A percentile compares a stretch with the other conserved stretches of the same genome.
phyloP scores from a whole-genome alignment of 2,888 invertebrate species.

The Xestoiulus laeticollis region DNA sequence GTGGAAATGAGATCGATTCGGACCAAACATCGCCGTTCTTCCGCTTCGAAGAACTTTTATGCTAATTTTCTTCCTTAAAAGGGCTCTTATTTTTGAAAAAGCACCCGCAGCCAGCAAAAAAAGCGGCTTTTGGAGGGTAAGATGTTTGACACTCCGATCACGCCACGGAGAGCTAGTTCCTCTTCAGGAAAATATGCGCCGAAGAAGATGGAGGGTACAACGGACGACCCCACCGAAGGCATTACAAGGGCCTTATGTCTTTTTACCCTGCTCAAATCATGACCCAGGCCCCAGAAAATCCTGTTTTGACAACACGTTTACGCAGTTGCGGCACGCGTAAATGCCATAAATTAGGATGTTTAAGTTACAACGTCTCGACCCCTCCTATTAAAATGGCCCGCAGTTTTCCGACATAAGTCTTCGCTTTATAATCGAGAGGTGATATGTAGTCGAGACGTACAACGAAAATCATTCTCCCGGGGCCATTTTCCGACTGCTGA shows the following conservation, averaged over 20 bases:
- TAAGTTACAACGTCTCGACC: no score
- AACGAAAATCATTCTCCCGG: no score
- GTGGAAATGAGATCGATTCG: slow-evolving; percentile 32
- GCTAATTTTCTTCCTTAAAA: slow-evolving; percentile 35
- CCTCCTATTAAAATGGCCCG: no score
- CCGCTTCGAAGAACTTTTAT: slow-evolving; percentile 29
- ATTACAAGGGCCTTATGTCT: not conserved
- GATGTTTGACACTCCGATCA: not conserved
- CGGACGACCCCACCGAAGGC: not conserved
- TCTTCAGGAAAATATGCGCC: not conserved
- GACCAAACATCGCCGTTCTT: slow-evolving; percentile 28
- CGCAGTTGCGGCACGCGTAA: not conserved
- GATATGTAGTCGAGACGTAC: no score
- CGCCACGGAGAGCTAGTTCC: not conserved
- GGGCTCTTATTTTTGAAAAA: slow-evolving; percentile 24
- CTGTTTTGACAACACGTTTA: slow-evolving; percentile 20
- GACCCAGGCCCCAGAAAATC: not conserved
- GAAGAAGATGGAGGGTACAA: not conserved
- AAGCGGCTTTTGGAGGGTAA: not conserved
- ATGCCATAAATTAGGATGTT: not conserved
- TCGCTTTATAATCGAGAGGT: no score
- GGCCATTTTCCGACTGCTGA: no score
- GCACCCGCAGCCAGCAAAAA: not conserved
- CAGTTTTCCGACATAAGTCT: no score
- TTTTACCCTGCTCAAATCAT: not conserved